Base-by-base conservation (phyloP, 2,113 vertebrate genomes). In the Caretta caretta region DNA sequence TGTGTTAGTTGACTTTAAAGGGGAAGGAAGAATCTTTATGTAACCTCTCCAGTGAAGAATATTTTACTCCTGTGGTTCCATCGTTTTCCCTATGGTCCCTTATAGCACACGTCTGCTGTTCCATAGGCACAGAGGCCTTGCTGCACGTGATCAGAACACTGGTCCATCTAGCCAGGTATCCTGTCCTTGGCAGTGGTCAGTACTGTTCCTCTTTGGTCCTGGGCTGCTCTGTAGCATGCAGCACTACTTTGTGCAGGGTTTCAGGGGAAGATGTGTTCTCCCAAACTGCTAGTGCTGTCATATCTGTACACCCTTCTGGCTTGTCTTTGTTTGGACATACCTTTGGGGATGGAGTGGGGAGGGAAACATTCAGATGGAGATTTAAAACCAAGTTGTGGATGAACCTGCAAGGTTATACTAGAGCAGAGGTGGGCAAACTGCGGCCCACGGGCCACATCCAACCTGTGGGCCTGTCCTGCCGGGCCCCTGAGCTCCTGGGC, bases 71-170 rank as follows among this genome's bases (percentile, higher is more conserved):
- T 83, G 57, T 6, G 24, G 29, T 50, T 72, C 42, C 80, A 38
- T 42, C 14, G 1, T 62, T 62, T 62, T 8, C 13, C 59, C 59
- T 62, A 35, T 62, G 59, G 14, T 35, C 31, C 29, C 59, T 62
- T 62, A 16, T 2, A 10, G 14, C 20, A 35, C 51, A 75, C 3
- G 5, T 20, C n/a, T 42, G 69, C 69, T 22, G 69, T 75, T 24
- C 24, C 8, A 12, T 42, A 16, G 22, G 3, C 29, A 78, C 42
- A 46, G 4, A 51, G 19, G 24, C 65, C 5, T 48, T 83, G 50
- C 17, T 2, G 0, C 0, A 0, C 22, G 3, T 2, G 38, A 82
- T 46, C 85, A 51, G 69, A 72, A 5, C 4, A 2, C 17, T 6
- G 69, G 80, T 69, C 9, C 12, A 25, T 50, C 53, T 50, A 65